phyloP scores from a whole-genome alignment of 2,888 invertebrate species.

The Tyria jacobaeae region DNA sequence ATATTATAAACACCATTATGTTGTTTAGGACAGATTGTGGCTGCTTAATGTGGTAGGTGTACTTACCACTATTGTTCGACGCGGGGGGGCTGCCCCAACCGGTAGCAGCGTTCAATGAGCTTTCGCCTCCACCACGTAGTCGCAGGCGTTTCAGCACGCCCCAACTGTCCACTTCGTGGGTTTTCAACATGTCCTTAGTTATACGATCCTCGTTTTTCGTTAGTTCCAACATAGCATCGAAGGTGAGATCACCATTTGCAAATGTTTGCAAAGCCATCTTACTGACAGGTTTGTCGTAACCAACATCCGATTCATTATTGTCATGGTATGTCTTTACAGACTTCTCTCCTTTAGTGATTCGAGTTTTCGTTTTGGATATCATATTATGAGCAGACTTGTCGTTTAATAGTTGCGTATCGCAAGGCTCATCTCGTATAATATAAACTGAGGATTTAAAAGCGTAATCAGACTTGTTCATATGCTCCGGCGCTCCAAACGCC shows the following conservation, averaged over 20 bases:
- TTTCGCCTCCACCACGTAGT: slow-evolving; percentile 93
- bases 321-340: slow-evolving; percentile 78
- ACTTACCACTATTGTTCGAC: slow-evolving; percentile 85
- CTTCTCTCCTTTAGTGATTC: slow-evolving; percentile 75
- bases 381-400: slow-evolving; percentile 78
- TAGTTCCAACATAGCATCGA: slow-evolving; percentile 79
- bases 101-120: slow-evolving; percentile 91
- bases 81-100: slow-evolving; percentile 93
- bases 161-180: slow-evolving; percentile 79
- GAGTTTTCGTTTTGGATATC: slow-evolving; percentile 78
- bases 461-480: slow-evolving; percentile 88
- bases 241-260: slow-evolving; percentile 83
- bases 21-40: not conserved
- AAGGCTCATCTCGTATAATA: slow-evolving; percentile 85
- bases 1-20: not conserved
- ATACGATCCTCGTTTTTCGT: slow-evolving; percentile 68
- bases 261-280: slow-evolving; percentile 69
- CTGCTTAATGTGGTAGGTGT: slow-evolving; percentile 2
- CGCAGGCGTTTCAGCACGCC: slow-evolving; percentile 88
- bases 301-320: slow-evolving; percentile 78
- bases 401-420: slow-evolving; percentile 79
- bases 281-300: slow-evolving; percentile 59
- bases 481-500: slow-evolving; percentile 85
- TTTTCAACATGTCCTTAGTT: slow-evolving; percentile 61
- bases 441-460: slow-evolving; percentile 87